Evolutionary conservation across 2,797 vertebrate genomes (phyloP), one percentile per base, ranked within the genome.

Genomic region (Helarctos malayanus): DNA sequence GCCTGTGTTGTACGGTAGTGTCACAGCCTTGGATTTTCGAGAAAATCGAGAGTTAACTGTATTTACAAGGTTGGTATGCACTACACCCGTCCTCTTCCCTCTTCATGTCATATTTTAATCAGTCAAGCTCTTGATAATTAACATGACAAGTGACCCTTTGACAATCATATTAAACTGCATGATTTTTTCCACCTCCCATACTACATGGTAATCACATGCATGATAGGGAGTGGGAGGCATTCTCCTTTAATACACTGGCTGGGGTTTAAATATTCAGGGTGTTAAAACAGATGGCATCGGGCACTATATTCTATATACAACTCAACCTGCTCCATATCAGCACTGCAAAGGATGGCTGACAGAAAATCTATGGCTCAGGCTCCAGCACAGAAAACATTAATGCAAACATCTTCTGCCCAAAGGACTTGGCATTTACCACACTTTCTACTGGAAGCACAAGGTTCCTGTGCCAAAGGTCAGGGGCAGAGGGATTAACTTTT

Each of bases 281-380:
- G 47, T 96, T 97, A 98, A 57, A 56, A 85, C 0, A 97, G 82
- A 94, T 57, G 96, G 47, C 49, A 97, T 45, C 21, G 93, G 69
- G 32, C 25, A 83, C 57, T 80, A 57, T 79, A 73, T 82, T 97
- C 83, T 88, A 71, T 81, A 92, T 97, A 93, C 47, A 93, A 11
- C 25, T 97, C 94, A 96, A 94, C 35, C 7, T 87, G 79, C 75
- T 97, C 97, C 59, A n/a, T 63, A 95, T 14, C 32, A 91, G 15
- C 96, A 93, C 76, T 76, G 52, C 41, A 97, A 98, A 97, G 84
- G 97, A 93, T 25, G 12, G 35, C 56, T 98, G 97, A 97, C 97
- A 98, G 97, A 91, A 99, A 98, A 98, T 98, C 98, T 85, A 91
- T 98, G n/a, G 68, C 78, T 97, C 95, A 93, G 94, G 87, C 91